phyloP scores from a whole-genome alignment of 2,888 invertebrate species.

The Chesias legatella region DNA sequence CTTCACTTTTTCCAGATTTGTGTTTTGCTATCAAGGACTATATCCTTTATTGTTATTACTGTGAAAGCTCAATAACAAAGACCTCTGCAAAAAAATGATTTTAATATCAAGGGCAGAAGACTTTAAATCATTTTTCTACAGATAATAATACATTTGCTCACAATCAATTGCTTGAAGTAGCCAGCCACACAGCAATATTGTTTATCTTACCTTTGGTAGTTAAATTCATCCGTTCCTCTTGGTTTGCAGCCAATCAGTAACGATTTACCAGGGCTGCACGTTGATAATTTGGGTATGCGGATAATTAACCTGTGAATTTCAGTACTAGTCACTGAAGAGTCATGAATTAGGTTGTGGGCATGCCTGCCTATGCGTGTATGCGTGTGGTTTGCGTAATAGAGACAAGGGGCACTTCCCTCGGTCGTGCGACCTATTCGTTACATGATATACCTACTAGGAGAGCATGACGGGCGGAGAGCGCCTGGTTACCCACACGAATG shows the following conservation, averaged over 20 bases:
- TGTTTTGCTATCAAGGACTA: too few relatives aligned
- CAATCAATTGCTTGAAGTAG: not conserved
- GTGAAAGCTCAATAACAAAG: too few relatives aligned
- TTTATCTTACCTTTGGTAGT: constrained; percentile 70
- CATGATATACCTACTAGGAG: constrained; percentile 57
- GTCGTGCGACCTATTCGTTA: constrained; percentile 65
- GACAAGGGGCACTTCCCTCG: constrained; percentile 50
- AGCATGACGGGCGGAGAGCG: constrained; percentile 44
- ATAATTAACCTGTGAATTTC: constrained; percentile 76
- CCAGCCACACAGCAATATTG: not conserved
- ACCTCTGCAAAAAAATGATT: too few relatives aligned
- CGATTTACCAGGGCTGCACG: constrained; percentile 63
- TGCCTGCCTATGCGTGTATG: constrained; percentile 40
- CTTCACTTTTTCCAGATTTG: too few relatives aligned
- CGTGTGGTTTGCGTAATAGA: constrained; percentile 54
- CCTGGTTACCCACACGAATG: constrained; percentile 40
- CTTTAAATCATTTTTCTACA: too few relatives aligned
- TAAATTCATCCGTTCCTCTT: constrained; percentile 78
- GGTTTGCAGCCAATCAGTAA: constrained; percentile 64
- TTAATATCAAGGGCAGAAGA: too few relatives aligned
- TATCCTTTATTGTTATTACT: too few relatives aligned
- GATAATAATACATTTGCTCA: constrained; percentile 7
- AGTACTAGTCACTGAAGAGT: constrained; percentile 67
- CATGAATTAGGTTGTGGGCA: constrained; percentile 53
- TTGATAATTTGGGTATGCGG: constrained; percentile 74